Percentiles rank a stretch among this genome's conserved stretches.
Conservation (phyloP, 2,113 vertebrate genomes). For the Hippolais icterina region DNA sequence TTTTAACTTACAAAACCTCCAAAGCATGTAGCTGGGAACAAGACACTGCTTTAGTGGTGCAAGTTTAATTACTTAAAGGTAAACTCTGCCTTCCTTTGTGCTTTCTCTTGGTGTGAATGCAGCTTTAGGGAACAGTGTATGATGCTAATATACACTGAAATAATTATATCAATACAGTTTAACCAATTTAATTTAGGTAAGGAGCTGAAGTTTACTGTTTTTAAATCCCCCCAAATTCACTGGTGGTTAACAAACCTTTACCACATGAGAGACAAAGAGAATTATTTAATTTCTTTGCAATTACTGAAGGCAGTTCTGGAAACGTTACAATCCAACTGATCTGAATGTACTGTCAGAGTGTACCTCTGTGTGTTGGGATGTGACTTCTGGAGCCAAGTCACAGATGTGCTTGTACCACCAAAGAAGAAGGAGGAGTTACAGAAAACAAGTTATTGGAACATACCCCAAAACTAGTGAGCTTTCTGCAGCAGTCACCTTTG, state of each 20-base stretch:
- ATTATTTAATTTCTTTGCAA: neutral
- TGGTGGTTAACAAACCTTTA: neutral
- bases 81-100: neutral
- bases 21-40: neutral
- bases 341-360: neutral
- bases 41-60: neutral
- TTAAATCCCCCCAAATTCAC: neutral
- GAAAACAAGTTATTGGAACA: neutral
- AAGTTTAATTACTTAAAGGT: neutral
- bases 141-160: neutral
- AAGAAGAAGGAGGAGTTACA: neutral
- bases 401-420: rapidly evolving
- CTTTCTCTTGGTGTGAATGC: neutral
- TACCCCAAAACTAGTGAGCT: neutral
- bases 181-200: neutral
- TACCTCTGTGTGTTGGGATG: neutral
- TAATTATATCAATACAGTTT: neutral
- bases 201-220: neutral
- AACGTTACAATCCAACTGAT: neutral
- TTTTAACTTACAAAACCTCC: neutral
- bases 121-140: neutral
- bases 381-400: neutral
- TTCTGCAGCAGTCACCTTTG: neutral
- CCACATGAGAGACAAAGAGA: neutral
- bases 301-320: neutral